phyloP scores from a whole-genome alignment of 2,797 vertebrate genomes.

The Sebastes minor region DNA sequence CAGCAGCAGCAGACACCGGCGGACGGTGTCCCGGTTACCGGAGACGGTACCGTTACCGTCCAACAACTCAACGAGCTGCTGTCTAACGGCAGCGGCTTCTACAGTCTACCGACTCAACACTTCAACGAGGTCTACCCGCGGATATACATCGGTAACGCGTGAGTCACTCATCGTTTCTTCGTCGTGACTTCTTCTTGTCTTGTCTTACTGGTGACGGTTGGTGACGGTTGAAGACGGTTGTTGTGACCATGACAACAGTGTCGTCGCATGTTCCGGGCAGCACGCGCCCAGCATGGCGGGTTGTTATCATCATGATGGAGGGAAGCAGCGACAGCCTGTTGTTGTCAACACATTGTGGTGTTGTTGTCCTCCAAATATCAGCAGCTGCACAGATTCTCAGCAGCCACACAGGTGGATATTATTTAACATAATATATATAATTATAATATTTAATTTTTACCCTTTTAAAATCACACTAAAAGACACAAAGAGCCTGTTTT shows the following conservation, averaged over 20 bases:
- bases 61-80: constrained; percentile 94
- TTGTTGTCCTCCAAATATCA: constrained; percentile 6
- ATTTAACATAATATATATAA: too few species aligned
- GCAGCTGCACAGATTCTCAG: background rate
- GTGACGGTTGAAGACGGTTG: too few species aligned
- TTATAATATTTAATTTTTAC: background rate
- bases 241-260: constrained; percentile 44
- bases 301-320: background rate
- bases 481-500: background rate
- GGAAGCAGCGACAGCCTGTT: constrained; percentile 61
- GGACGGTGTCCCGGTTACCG: constrained; percentile 67
- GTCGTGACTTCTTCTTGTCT: too few species aligned
- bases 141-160: constrained; percentile 97
- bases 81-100: constrained; percentile 90
- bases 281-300: constrained; percentile 16
- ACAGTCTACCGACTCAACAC: constrained; percentile 94
- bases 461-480: background rate
- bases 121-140: constrained; percentile 95
- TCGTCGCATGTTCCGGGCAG: constrained; percentile 44
- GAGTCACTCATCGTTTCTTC: constrained; percentile 75
- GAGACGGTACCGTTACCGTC: constrained; percentile 83
- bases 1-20: constrained; percentile 27
- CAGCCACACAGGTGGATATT: constrained; percentile 9
- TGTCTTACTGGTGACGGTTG: too few species aligned
- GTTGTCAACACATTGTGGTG: constrained; percentile 43